Conservation (phyloP, 2,797 vertebrate species). For the Chelonia mydas region DNA sequence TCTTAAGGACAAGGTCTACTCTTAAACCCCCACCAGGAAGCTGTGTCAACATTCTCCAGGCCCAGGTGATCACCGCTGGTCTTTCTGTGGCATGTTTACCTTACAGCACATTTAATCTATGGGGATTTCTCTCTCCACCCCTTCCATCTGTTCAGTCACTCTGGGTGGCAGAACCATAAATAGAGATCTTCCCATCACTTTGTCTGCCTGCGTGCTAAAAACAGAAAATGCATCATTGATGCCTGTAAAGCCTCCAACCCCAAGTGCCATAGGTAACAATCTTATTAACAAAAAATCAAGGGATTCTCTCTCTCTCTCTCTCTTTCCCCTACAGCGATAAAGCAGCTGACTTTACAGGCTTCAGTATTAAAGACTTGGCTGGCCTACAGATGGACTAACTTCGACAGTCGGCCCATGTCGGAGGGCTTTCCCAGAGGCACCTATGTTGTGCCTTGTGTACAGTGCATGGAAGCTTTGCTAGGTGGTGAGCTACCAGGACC, state of each 20-base stretch:
- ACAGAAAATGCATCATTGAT: background rate
- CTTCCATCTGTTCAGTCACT: background rate
- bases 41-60: background rate
- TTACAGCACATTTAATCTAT: background rate
- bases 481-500: background rate
- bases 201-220: background rate
- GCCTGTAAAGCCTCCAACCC: background rate
- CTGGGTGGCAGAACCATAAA: background rate
- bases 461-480: background rate
- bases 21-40: background rate
- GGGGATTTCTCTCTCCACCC: background rate
- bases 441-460: background rate
- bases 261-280: background rate
- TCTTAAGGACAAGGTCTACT: too few species aligned
- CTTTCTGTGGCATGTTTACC: background rate
- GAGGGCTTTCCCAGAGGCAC: background rate
- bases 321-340: background rate
- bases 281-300: background rate
- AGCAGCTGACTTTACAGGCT: background rate
- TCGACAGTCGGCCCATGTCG: background rate
- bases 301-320: background rate
- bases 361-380: background rate
- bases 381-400: background rate
- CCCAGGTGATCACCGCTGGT: background rate
- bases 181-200: background rate